Percentiles rank a stretch among this genome's conserved stretches.
Evolutionary conservation across 2,888 invertebrate genomes (phyloP).

Genomic region (Pseudoips prasinana): DNA sequence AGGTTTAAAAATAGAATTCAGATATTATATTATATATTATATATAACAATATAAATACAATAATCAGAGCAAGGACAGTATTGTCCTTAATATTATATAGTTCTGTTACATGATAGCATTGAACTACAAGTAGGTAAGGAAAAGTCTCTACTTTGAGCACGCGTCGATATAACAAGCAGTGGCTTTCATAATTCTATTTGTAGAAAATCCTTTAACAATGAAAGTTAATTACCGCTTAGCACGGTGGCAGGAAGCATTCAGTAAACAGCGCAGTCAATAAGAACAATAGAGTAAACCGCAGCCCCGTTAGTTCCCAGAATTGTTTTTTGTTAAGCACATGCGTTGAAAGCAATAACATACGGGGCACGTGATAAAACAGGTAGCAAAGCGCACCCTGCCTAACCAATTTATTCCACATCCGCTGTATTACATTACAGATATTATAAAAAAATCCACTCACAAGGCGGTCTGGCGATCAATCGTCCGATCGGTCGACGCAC

Average conservation of each 20-base stretch:
- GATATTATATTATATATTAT: no score
- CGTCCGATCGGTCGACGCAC: constrained; percentile 52
- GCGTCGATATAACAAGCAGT: constrained; percentile 13
- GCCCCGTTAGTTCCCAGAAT: constrained; percentile 65
- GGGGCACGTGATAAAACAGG: constrained; percentile 70
- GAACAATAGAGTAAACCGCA: constrained; percentile 65
- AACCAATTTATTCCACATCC: constrained; percentile 81
- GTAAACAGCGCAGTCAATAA: constrained; percentile 53
- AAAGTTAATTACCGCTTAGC: constrained; percentile 60
- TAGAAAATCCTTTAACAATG: constrained; percentile 43
- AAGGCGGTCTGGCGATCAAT: constrained; percentile 70
- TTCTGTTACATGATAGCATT: no score
- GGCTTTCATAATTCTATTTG: constrained; percentile 5
- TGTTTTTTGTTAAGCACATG: constrained; percentile 55
- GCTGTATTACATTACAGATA: constrained; percentile 75
- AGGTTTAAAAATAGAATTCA: no score
- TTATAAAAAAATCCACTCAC: constrained; percentile 68
- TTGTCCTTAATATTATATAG: no score
- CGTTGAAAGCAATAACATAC: constrained; percentile 59
- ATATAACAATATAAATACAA: no score
- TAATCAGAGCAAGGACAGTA: no score
- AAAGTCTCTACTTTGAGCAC: constrained; percentile 1
- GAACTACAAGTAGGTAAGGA: no score
- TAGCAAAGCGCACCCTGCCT: constrained; percentile 78
- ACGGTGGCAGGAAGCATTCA: constrained; percentile 69